These are phyloP conservation scores for Pterois miles DNA, from an alignment of 2,797 vertebrate genomes.

Conservation along the genomic window DNA sequence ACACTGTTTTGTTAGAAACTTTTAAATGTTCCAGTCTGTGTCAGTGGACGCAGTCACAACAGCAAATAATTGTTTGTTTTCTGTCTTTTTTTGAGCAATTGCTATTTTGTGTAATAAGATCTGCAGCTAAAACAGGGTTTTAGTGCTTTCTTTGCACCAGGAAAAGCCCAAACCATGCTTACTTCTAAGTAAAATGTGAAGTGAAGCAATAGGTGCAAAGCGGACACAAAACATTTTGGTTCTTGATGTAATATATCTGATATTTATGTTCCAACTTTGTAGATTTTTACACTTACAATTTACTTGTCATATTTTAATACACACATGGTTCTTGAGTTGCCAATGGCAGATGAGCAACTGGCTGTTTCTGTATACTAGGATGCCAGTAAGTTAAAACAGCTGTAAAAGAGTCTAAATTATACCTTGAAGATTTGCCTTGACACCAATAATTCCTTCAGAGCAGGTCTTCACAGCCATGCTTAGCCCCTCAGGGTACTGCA, in stretches of 20 bases:
- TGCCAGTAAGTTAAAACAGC: neutral
- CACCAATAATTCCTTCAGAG: constrained; percentile 39
- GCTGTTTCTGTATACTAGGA: neutral
- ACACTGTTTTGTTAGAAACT: neutral
- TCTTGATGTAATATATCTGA: neutral
- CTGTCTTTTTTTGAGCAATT: neutral
- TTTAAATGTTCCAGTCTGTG: neutral
- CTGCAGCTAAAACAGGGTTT: too few relatives aligned
- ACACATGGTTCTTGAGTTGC: neutral
- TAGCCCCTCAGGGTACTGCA: constrained; percentile 33
- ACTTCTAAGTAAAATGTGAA: neutral
- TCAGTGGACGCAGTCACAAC: neutral
- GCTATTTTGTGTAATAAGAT: neutral
- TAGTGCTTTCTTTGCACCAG: too few relatives aligned
- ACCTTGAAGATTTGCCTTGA: constrained; percentile 31
- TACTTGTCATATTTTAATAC: neutral
- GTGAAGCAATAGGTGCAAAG: neutral
- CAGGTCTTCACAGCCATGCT: constrained; percentile 42
- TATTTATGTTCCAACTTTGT: neutral
- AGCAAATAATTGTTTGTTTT: neutral
- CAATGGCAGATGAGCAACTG: neutral
- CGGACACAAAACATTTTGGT: too few relatives aligned
- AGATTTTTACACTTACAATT: neutral
- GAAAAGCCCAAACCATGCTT: neutral
- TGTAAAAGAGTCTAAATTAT: constrained; percentile 8